These are phyloP conservation scores for Leptinotarsa texana DNA, from an alignment of 1,140 invertebrate species.

Conservation along the genomic window DNA sequence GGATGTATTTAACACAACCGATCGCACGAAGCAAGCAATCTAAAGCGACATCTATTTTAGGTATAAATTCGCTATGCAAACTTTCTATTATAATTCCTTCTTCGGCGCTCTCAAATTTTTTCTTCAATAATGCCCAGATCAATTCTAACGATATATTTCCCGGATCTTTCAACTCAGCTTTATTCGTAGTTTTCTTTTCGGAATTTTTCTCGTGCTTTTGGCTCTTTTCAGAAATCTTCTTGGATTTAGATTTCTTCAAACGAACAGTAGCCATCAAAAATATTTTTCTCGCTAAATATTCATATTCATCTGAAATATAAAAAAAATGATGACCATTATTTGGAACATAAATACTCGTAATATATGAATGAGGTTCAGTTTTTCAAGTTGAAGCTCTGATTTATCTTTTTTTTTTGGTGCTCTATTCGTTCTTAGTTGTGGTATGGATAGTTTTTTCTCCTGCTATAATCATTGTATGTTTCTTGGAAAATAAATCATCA, in stretches of 20 bases:
- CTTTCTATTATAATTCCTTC: slow-evolving; percentile 45
- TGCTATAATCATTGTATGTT: too few species aligned
- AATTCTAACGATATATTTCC: slow-evolving; percentile 38
- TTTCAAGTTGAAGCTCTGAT: too few species aligned
- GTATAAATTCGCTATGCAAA: slow-evolving; percentile 42
- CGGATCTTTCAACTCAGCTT: slow-evolving; percentile 20
- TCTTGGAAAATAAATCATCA: too few species aligned
- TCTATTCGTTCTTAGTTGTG: too few species aligned
- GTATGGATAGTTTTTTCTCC: too few species aligned
- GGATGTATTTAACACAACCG: slow-evolving; percentile 43
- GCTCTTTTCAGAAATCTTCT: too few species aligned
- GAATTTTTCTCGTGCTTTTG: not conserved
- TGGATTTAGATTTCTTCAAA: not conserved
- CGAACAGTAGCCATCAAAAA: not conserved
- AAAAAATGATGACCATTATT: too few species aligned
- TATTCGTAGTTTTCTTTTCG: slow-evolving; percentile 15
- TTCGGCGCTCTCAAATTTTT: slow-evolving; percentile 32
- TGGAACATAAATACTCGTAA: too few species aligned
- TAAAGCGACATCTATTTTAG: slow-evolving; percentile 31
- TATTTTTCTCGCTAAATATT: not conserved
- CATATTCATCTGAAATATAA: too few species aligned
- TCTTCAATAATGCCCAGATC: slow-evolving; percentile 40
- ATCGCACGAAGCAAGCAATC: slow-evolving; percentile 39
- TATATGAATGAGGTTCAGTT: too few species aligned
- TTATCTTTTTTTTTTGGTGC: too few species aligned